These are phyloP conservation scores for Phymatocera aterrima DNA, from an alignment of 2,888 invertebrate genomes.

Conservation along the genomic window DNA sequence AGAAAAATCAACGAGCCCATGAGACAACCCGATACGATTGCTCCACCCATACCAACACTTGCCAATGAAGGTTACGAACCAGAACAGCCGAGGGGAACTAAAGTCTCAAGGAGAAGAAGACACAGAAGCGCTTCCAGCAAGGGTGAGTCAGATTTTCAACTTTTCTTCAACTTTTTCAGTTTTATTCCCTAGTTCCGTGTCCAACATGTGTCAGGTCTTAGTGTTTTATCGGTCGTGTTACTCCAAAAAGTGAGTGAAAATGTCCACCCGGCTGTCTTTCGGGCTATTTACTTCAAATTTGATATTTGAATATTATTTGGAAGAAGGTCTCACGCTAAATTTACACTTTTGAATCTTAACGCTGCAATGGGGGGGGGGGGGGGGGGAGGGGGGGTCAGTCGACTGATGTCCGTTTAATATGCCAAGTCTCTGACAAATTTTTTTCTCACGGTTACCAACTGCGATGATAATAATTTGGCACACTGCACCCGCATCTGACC, in stretches of 20 bases:
- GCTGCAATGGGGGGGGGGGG: too few relatives aligned
- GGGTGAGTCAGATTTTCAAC: conserved; percentile 54
- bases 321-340: too few relatives aligned
- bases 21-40: conserved; percentile 78
- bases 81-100: conserved; percentile 46
- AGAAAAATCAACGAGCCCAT: conserved; percentile 73
- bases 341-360: too few relatives aligned
- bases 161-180: neutral
- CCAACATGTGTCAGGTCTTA: too few relatives aligned
- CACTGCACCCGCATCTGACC: conserved; percentile 30
- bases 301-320: too few relatives aligned
- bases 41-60: conserved; percentile 74
- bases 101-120: conserved; percentile 52
- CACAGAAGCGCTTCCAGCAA: conserved; percentile 59
- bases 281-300: too few relatives aligned
- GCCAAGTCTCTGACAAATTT: neutral
- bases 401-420: too few relatives aligned
- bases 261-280: too few relatives aligned
- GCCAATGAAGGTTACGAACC: conserved; percentile 51
- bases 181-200: neutral
- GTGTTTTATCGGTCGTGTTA: too few relatives aligned
- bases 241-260: too few relatives aligned
- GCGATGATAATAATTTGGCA: conserved; percentile 21
- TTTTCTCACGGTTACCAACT: conserved; percentile 26
- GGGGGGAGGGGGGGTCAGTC: too few relatives aligned